These are phyloP conservation scores for Oscheius sp. DNA, from an alignment of 2,888 invertebrate genomes.

Conservation along the genomic window DNA sequence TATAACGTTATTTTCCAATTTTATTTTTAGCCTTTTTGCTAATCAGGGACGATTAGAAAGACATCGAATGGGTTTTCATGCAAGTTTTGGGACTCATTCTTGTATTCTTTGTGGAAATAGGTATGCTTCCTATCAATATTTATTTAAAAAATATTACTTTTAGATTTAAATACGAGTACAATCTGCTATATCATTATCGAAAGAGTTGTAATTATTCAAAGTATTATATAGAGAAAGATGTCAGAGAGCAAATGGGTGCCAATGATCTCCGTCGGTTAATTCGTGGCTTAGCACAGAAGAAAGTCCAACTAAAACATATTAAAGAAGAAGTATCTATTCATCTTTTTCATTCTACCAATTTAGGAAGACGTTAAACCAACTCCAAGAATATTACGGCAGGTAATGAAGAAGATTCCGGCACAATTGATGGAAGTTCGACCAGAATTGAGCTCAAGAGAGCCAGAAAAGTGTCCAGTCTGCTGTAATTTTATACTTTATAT, in stretches of 20 bases:
- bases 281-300: constrained; percentile 47
- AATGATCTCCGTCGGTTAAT: constrained; percentile 52
- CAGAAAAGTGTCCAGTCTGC: constrained; percentile 32
- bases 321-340: constrained; percentile 11
- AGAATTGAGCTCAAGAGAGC: constrained; percentile 12
- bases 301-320: constrained; percentile 32
- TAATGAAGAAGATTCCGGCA: neutral
- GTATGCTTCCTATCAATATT: constrained; percentile 30
- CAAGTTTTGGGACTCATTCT: constrained; percentile 58
- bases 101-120: constrained; percentile 65
- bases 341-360: neutral
- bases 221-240: constrained; percentile 53
- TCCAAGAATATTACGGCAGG: too few relatives aligned
- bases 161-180: constrained; percentile 64
- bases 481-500: constrained; percentile 12
- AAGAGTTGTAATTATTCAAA: constrained; percentile 60
- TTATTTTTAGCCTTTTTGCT: constrained; percentile 57
- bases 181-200: constrained; percentile 66
- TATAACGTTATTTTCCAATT: neutral
- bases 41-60: constrained; percentile 60
- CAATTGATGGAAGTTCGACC: constrained; percentile 15
- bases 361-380: too few relatives aligned
- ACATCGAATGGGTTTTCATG: constrained; percentile 62
- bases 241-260: constrained; percentile 59
- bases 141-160: neutral